Evolutionary conservation across 2,113 vertebrate species (phyloP).

Genomic region (Porphyrio hochstetteri): DNA sequence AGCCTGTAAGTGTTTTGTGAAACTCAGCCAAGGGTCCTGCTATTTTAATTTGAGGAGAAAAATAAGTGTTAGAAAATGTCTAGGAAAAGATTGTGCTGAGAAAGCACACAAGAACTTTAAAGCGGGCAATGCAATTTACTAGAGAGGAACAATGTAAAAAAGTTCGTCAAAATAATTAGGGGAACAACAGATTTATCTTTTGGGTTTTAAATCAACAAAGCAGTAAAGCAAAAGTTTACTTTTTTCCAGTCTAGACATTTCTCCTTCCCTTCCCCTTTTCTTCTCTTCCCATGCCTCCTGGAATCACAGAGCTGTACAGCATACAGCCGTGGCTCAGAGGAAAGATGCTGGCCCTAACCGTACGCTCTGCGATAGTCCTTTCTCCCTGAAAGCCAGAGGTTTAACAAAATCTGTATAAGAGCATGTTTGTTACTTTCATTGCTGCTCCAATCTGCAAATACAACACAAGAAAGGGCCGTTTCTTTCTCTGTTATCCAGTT

Average conservation of each 20-base stretch:
- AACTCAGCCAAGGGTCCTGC: constrained; percentile 13
- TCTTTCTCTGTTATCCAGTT: background rate
- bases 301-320: background rate
- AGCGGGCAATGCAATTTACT: background rate
- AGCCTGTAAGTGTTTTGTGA: constrained; percentile 47
- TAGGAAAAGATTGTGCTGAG: constrained; percentile 15
- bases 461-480: background rate
- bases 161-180: background rate
- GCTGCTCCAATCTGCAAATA: background rate
- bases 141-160: background rate
- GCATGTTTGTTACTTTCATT: background rate
- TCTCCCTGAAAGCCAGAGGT: background rate
- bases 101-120: constrained; percentile 21
- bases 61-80: constrained; percentile 25
- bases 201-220: background rate
- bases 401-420: background rate
- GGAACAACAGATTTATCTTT: background rate
- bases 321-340: background rate
- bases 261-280: background rate
- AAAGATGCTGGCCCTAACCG: background rate
- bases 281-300: background rate
- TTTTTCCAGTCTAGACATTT: background rate
- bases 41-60: constrained; percentile 40
- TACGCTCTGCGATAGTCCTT: rapidly evolving
- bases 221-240: background rate